phyloP scores from a whole-genome alignment of 2,797 vertebrate species.

The Pogonophryne albipinna region DNA sequence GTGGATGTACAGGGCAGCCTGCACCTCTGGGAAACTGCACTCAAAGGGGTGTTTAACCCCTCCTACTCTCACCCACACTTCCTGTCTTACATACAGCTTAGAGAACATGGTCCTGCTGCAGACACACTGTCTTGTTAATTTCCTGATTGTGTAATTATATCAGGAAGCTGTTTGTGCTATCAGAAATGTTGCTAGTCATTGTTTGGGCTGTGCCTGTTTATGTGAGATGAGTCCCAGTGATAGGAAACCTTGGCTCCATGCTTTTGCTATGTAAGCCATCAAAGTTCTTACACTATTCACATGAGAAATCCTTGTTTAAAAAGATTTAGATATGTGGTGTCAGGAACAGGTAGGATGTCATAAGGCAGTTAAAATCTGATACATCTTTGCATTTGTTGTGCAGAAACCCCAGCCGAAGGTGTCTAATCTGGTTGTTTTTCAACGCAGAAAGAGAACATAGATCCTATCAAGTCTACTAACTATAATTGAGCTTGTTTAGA shows the following conservation, averaged over 20 bases:
- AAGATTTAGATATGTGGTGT: slow-evolving; percentile 17
- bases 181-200: slow-evolving; percentile 74
- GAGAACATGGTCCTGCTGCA: slow-evolving; percentile 51
- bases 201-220: slow-evolving; percentile 78
- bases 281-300: slow-evolving; percentile 42
- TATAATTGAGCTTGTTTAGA: slow-evolving; percentile 75
- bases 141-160: slow-evolving; percentile 82
- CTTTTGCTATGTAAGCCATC: slow-evolving; percentile 69
- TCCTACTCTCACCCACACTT: slow-evolving; percentile 30
- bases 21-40: slow-evolving; percentile 55
- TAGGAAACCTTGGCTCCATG: slow-evolving; percentile 64
- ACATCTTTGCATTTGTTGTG: slow-evolving; percentile 1
- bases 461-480: slow-evolving; percentile 74
- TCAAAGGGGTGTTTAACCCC: slow-evolving; percentile 47
- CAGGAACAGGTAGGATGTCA: slow-evolving; percentile 11
- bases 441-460: slow-evolving; percentile 55
- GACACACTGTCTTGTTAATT: slow-evolving; percentile 78
- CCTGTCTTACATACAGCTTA: slow-evolving; percentile 32
- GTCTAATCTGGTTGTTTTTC: slow-evolving; percentile 49
- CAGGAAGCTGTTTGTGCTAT: slow-evolving; percentile 79
- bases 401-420: slow-evolving; percentile 39
- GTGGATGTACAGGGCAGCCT: slow-evolving; percentile 51
- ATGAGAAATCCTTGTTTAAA: slow-evolving; percentile 34
- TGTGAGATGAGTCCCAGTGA: slow-evolving; percentile 76
- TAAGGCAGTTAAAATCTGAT: slow-evolving; percentile 21